A percentile compares a stretch with the other conserved stretches of the same genome.
Evolutionary conservation across 2,113 vertebrate genomes (phyloP).

Genomic region (Martes martes): DNA sequence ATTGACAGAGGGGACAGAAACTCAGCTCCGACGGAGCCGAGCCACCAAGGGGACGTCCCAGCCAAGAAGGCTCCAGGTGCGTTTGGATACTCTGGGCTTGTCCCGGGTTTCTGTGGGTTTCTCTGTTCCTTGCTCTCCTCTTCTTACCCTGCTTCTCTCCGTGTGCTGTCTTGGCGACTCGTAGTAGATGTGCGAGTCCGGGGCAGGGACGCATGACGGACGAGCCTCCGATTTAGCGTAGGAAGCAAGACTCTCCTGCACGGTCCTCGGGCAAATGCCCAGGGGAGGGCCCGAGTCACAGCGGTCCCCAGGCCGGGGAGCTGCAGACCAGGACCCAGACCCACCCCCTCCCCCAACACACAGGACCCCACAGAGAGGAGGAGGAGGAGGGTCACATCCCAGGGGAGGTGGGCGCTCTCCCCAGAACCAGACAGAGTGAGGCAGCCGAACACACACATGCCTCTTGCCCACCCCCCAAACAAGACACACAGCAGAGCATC

Average conservation of each 20-base stretch:
- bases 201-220: accelerated
- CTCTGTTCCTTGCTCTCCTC: neutral
- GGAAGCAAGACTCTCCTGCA: neutral
- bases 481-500: neutral
- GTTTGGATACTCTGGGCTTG: accelerated
- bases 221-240: neutral
- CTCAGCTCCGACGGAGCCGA: accelerated
- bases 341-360: too few relatives aligned
- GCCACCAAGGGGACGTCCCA: neutral
- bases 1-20: neutral
- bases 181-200: accelerated
- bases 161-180: neutral
- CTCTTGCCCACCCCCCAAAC: too few relatives aligned
- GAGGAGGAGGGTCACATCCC: neutral
- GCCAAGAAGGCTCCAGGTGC: neutral
- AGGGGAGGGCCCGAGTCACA: neutral
- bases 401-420: neutral
- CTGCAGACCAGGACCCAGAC: neutral
- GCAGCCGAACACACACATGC: neutral
- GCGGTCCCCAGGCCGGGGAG: neutral
- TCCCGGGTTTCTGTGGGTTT: neutral
- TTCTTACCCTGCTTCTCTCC: neutral
- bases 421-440: neutral
- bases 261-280: neutral
- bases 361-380: neutral